These are phyloP conservation scores for Andrena bucephala DNA, from an alignment of 2,888 invertebrate species.

Conservation along the genomic window DNA sequence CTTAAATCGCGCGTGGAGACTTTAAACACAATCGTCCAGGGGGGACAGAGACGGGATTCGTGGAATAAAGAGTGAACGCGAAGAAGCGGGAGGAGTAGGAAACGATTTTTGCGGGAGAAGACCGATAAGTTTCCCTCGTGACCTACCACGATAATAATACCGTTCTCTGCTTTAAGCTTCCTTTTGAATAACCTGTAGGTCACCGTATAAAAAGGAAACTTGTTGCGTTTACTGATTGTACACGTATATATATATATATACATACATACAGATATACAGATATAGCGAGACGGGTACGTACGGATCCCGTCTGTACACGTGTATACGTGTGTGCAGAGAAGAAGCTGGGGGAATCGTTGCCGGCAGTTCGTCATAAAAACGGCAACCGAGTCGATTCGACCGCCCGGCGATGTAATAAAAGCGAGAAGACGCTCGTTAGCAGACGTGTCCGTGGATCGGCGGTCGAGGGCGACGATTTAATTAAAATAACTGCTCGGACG, in stretches of 20 bases:
- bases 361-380: conserved; percentile 52
- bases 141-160: conserved; percentile 82
- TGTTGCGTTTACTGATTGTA: conserved; percentile 74
- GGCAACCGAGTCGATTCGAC: conserved; percentile 1
- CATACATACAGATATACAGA: background rate
- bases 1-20: conserved; percentile 45
- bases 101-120: conserved; percentile 66
- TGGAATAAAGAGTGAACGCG: background rate
- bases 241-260: conserved; percentile 56
- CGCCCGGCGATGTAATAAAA: conserved; percentile 45
- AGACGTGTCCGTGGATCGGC: conserved; percentile 43
- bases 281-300: background rate
- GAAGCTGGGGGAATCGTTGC: conserved; percentile 13
- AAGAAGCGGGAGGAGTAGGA: conserved; percentile 15
- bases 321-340: conserved; percentile 8
- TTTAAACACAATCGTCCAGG: conserved; percentile 53
- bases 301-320: conserved; percentile 3
- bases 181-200: conserved; percentile 76
- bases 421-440: conserved; percentile 43
- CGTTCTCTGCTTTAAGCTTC: conserved; percentile 76
- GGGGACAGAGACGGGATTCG: background rate
- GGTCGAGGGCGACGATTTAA: conserved; percentile 54
- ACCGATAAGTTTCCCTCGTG: conserved; percentile 75
- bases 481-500: conserved; percentile 66
- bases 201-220: conserved; percentile 76